A percentile compares a stretch with the other conserved stretches of the same genome.
Conservation (phyloP, 1,140 invertebrate genomes). For the Apis cerana region DNA sequence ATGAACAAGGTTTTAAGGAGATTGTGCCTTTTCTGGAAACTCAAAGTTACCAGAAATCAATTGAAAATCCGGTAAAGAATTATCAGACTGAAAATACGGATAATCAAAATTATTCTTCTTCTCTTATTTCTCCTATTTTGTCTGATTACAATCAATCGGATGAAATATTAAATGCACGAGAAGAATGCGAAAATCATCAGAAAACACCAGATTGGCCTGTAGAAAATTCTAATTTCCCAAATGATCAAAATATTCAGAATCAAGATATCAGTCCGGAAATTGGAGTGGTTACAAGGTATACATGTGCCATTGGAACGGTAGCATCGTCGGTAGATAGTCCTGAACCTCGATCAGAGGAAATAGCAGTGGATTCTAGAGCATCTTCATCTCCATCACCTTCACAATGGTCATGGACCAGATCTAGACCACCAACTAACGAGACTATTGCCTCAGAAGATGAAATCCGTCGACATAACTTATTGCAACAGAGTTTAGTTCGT, state of each 20-base stretch:
- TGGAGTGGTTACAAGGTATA: slow-evolving; percentile 75
- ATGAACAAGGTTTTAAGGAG: neutral
- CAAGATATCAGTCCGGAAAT: slow-evolving; percentile 75
- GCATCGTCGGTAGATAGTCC: slow-evolving; percentile 57
- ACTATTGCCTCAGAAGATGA: slow-evolving; percentile 59
- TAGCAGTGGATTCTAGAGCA: neutral
- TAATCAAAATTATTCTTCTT: slow-evolving; percentile 3
- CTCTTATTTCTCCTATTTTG: slow-evolving; percentile 11
- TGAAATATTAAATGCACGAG: neutral
- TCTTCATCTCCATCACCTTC: slow-evolving; percentile 40
- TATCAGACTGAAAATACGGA: neutral
- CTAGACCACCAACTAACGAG: slow-evolving; percentile 33
- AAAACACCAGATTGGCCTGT: neutral
- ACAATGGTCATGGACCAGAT: slow-evolving; percentile 12
- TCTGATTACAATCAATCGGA: neutral
- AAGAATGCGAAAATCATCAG: neutral
- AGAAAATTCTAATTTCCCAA: neutral
- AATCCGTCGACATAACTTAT: slow-evolving; percentile 75
- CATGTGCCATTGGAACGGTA: slow-evolving; percentile 75
- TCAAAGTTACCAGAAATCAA: neutral
- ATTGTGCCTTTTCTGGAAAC: neutral
- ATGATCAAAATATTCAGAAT: slow-evolving; percentile 75
- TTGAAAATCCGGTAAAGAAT: neutral
- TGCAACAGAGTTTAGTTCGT: slow-evolving; percentile 74
- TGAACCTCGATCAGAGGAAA: slow-evolving; percentile 20